Evolutionary conservation across 2,888 invertebrate genomes (phyloP), one percentile per base, ranked within the genome.

Genomic region (Troides oblongomaculatus): DNA sequence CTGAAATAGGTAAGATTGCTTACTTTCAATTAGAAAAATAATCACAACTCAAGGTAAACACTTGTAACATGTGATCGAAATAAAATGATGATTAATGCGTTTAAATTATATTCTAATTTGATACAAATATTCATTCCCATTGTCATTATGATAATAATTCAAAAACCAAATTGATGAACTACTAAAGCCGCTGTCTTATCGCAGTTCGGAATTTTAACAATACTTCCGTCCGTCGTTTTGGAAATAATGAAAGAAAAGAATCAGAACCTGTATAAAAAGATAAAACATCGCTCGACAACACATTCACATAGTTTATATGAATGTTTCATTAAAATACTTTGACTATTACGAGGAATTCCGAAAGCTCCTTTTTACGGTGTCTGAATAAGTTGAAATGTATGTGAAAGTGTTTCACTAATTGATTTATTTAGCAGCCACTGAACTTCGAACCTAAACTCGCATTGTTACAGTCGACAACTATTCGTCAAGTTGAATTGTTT

Each of bases 241-340:
- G 68, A 59, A 77, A 73, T 79, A 81, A 84, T 83, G 83, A 79
- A 78, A 71, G 74, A 58, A 72, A 75, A n/a, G 18, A 53, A 53
- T n/a, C 77, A 79, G 76, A 79, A 80, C 76, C 73, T 77, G 79
- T 81, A 84, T 81, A 83, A 64, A 56, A 43, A 60, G 46, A 61
- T 67, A 61, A 70, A 66, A 66, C 66, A 66, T 14, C 30, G 12
- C 50, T 43, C 50, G 50, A 23, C 43, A 39, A 61, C 86, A 85
- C 85, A 82, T 87, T 83, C 82, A 75, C 82, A 80, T 82, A 79
- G 77, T 74, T 77, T 79, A 79, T 81, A 80, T 74, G 71, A 81
- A 85, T 88, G 82, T 79, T 85, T 89, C 89, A 86, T 91, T 90
- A 91, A 91, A 90, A 90, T 90, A 81, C 84, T 87, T 86, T 71